Evolutionary conservation across 2,797 vertebrate species (phyloP), one percentile per base, ranked within the genome.

Genomic region (Helarctos malayanus): DNA sequence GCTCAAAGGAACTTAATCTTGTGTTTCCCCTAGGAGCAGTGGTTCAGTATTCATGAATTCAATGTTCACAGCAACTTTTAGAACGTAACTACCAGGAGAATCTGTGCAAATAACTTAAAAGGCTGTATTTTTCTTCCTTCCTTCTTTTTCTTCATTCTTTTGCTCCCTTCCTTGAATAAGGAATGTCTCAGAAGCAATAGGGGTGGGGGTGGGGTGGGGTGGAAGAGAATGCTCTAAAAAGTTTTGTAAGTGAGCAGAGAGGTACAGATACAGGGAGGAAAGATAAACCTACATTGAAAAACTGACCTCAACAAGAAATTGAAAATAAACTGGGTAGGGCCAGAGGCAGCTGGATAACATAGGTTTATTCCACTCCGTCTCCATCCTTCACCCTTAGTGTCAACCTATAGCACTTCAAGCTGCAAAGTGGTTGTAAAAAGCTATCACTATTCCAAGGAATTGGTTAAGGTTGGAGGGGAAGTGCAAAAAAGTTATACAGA

Each of bases 251-350:
- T 32, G 29, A 85, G 54, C 6, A 82, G 63, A 73, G 61, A 68
- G 18, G 25, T 76, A 3, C 25, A 96, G 45, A 71, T 29, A 95
- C 0, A 86, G 29, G 54, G 29, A 86, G 25, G 10, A 47, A 88
- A 95, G 73, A 68, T 52, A 35, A 84, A 61, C 41, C 71, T 80
- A 41, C 47, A 6, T 49, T 73, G 73, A 89, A 19, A 96, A 91
- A 89, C 16, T 86, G 65, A 86, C 0, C 13, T 93, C 57, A 91
- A 69, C 21, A 81, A 91, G 32, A 94, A 81, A 57, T 15, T 91
- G 56, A 91, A 93, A 91, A 92, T n/a, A 94, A 88, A 84, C 41
- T 63, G 88, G 68, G 79, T 32, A 94, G 75, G n/a, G 49, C 23
- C 71, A 88, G 65, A 85, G 32, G 69, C 29, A 85, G 57, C 69